phyloP scores from a whole-genome alignment of 2,888 invertebrate species.

The Lobophora halterata region DNA sequence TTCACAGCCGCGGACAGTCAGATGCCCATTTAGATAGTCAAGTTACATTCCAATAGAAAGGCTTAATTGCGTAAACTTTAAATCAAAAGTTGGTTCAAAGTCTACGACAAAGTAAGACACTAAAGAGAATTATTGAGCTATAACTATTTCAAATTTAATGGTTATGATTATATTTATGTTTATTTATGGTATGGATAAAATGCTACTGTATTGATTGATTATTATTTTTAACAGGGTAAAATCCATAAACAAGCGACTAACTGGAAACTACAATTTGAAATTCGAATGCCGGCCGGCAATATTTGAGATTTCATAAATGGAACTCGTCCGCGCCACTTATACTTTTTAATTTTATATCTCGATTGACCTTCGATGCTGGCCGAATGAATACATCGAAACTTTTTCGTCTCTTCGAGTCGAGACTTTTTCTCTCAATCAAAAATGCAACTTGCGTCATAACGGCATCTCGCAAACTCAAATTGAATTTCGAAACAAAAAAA shows the following conservation, averaged over 20 bases:
- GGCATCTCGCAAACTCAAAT: slow-evolving; percentile 23
- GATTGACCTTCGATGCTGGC: slow-evolving; percentile 72
- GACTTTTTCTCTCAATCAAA: slow-evolving; percentile 45
- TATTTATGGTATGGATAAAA: no score
- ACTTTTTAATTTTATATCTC: slow-evolving; percentile 78
- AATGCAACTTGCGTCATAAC: slow-evolving; percentile 28
- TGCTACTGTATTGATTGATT: no score
- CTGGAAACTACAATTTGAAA: slow-evolving; percentile 55
- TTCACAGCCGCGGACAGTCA: slow-evolving; percentile 18
- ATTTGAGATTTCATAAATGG: slow-evolving; percentile 77
- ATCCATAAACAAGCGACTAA: slow-evolving; percentile 21
- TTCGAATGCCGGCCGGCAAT: slow-evolving; percentile 70
- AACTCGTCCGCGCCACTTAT: slow-evolving; percentile 61
- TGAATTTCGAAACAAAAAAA: slow-evolving; percentile 29
- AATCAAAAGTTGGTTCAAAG: slow-evolving; percentile 13
- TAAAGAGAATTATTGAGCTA: slow-evolving; percentile 1
- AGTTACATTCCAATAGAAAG: slow-evolving; percentile 24
- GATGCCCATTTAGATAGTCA: slow-evolving; percentile 23
- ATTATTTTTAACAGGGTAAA: slow-evolving; percentile 47
- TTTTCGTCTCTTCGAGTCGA: slow-evolving; percentile 50
- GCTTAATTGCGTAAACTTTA: slow-evolving; percentile 21
- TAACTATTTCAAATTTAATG: slow-evolving; percentile 1
- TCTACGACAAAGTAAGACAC: background rate
- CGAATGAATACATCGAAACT: slow-evolving; percentile 68
- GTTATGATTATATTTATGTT: no score